Conservation (phyloP, 1,140 invertebrate species). For the Dufourea novaeangliae region DNA sequence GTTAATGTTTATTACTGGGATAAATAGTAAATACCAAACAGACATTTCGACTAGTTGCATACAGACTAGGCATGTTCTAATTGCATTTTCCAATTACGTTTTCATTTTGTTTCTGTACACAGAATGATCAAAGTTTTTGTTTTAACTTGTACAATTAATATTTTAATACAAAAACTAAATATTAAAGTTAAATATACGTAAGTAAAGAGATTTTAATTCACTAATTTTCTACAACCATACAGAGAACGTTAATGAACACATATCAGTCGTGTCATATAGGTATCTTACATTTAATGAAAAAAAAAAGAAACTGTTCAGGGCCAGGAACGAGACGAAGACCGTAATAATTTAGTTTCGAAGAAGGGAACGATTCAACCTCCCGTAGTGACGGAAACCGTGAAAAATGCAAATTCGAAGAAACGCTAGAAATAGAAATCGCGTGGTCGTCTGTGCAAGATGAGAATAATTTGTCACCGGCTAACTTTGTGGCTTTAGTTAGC, state of each 20-base stretch:
- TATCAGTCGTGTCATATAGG: background rate
- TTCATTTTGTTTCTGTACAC: too few relatives aligned
- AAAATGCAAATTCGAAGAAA: constrained; percentile 35
- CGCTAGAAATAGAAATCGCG: constrained; percentile 19
- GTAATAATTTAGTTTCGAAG: constrained; percentile 13
- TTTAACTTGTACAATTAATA: too few relatives aligned
- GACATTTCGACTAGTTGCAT: too few relatives aligned
- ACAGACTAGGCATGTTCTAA: too few relatives aligned
- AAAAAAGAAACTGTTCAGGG: background rate
- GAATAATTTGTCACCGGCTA: constrained; percentile 21
- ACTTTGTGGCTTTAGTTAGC: background rate
- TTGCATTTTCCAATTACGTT: too few relatives aligned
- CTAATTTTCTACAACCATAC: background rate
- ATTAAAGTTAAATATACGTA: too few relatives aligned
- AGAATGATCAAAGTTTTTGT: too few relatives aligned
- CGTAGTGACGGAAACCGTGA: constrained; percentile 6
- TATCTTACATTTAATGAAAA: too few relatives aligned
- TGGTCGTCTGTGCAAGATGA: constrained; percentile 13
- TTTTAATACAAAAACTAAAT: too few relatives aligned
- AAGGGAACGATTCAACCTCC: constrained; percentile 2
- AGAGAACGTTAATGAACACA: background rate
- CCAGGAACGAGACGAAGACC: too few relatives aligned
- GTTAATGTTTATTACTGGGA: too few relatives aligned
- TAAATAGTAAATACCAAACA: too few relatives aligned
- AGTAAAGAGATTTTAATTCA: background rate